phyloP scores from a whole-genome alignment of 53 echinoderm and acorn worm species.

The Hippasteria phrygiana region DNA sequence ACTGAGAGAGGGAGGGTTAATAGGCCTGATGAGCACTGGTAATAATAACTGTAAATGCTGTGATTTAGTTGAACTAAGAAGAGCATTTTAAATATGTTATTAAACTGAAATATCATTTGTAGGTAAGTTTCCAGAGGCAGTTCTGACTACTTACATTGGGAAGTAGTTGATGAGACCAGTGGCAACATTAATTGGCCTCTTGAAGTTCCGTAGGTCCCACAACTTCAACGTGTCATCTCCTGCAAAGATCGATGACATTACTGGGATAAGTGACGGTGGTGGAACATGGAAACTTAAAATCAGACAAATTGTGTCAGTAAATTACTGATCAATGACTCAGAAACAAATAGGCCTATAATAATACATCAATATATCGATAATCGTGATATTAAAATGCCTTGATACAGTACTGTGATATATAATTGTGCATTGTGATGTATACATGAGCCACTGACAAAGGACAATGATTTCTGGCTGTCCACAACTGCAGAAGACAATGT shows the following conservation, averaged over 20 bases:
- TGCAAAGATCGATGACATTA: conserved; percentile 17
- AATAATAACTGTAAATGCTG: not conserved
- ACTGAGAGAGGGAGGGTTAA: too few relatives aligned
- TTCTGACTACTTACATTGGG: conserved; percentile 73
- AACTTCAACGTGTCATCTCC: conserved; percentile 93
- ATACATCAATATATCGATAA: too few relatives aligned
- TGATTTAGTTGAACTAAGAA: not conserved
- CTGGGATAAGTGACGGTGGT: not conserved
- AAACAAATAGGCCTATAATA: too few relatives aligned
- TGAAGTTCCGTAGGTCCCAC: conserved; percentile 96
- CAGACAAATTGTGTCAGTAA: too few relatives aligned
- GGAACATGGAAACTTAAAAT: too few relatives aligned
- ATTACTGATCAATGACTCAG: too few relatives aligned
- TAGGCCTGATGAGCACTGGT: not conserved
- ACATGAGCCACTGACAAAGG: too few relatives aligned
- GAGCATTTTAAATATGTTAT: not conserved
- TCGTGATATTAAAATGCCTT: too few relatives aligned
- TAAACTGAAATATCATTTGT: not conserved
- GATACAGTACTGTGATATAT: too few relatives aligned
- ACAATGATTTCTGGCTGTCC: too few relatives aligned
- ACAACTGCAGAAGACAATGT: too few relatives aligned
- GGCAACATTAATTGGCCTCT: conserved; percentile 87
- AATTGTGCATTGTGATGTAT: too few relatives aligned
- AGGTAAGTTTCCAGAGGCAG: not conserved
- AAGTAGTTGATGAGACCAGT: conserved; percentile 82